Base-by-base conservation (phyloP, 1,140 invertebrate genomes). In the Probaryconus sp. region DNA sequence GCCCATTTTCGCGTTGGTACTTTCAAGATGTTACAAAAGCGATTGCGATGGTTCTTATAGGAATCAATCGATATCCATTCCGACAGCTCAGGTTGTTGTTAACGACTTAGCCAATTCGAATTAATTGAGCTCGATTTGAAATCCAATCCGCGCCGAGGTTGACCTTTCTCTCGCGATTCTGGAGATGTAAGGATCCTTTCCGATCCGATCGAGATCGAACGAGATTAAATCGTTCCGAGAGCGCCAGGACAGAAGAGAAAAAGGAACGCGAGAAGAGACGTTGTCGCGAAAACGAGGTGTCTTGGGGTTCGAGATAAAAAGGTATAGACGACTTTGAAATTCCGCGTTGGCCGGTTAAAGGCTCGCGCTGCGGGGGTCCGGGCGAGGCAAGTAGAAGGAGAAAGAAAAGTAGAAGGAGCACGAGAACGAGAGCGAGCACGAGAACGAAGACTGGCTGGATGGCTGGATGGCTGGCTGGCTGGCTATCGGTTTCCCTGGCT, bases 401-500 rank as follows among this genome's bases (percentile, higher is more conserved):
- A 78, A 51, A 78, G 60, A 70, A 72, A 73, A 47, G 58, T 55
- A 38, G 38, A 16, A 17, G 71, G 48, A 51, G 51, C 55, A 58
- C 74, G 35, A 18, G 20, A 58, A 53, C 47, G 61, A 38, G 64
- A 45, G 42, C 53, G 21, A 30, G 40, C 26, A 51, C 28, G 42
- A 26, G 28, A 42, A 35, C 38, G 38, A 38, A 47, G 60, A n/a
- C n/a, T n/a, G n/a, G n/a, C n/a, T n/a, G n/a, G n/a, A n/a, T n/a
- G n/a, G n/a, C n/a, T n/a, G n/a, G n/a, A n/a, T n/a, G n/a, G n/a
- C n/a, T n/a, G n/a, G n/a, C n/a, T n/a, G n/a, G n/a, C 13, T 77
- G 83, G 77, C 84, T 85, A 87, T 88, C 83, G 84, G 83, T 83
- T 82, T 84, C 85, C 83, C 81, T n/a, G n/a, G n/a, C n/a, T n/a